Percentiles rank a stretch among this genome's conserved stretches.
phyloP scores from a whole-genome alignment of 2,797 vertebrate species.

The Rhinatrema bivittatum region DNA sequence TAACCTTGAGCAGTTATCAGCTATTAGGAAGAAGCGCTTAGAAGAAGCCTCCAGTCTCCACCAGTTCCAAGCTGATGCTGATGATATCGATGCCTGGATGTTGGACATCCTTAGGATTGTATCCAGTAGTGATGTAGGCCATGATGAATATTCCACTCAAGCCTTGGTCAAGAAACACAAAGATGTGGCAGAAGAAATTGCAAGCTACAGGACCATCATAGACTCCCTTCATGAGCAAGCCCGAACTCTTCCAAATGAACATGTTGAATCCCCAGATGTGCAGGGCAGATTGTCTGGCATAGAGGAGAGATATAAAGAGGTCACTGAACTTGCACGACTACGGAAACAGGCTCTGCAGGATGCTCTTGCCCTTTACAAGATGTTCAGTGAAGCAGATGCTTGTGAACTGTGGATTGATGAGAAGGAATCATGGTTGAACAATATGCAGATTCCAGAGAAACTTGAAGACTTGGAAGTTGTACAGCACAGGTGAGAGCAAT shows the following conservation, averaged over 20 bases:
- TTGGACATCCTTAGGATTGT: constrained; percentile 91
- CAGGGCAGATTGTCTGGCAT: constrained; percentile 77
- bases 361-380: constrained; percentile 87
- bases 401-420: constrained; percentile 94
- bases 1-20: constrained; percentile 79
- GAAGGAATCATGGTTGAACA: constrained; percentile 95
- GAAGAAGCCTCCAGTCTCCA: constrained; percentile 86
- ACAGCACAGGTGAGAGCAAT: constrained; percentile 77
- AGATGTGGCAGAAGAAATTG: constrained; percentile 87
- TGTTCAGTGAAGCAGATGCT: constrained; percentile 87
- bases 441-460: constrained; percentile 86
- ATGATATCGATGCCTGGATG: constrained; percentile 93
- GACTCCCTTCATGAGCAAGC: constrained; percentile 87
- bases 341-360: constrained; percentile 94
- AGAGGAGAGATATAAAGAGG: constrained; percentile 91
- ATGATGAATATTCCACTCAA: constrained; percentile 94
- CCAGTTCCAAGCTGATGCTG: constrained; percentile 92
- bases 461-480: constrained; percentile 90
- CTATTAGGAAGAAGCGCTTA: constrained; percentile 80
- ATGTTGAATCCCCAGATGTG: constrained; percentile 68
- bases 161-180: constrained; percentile 96
- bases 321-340: constrained; percentile 81
- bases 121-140: constrained; percentile 88
- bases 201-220: constrained; percentile 81
- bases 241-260: constrained; percentile 63